Conservation (phyloP, 1,140 invertebrate species). For the Caenorhabditis remanei region DNA sequence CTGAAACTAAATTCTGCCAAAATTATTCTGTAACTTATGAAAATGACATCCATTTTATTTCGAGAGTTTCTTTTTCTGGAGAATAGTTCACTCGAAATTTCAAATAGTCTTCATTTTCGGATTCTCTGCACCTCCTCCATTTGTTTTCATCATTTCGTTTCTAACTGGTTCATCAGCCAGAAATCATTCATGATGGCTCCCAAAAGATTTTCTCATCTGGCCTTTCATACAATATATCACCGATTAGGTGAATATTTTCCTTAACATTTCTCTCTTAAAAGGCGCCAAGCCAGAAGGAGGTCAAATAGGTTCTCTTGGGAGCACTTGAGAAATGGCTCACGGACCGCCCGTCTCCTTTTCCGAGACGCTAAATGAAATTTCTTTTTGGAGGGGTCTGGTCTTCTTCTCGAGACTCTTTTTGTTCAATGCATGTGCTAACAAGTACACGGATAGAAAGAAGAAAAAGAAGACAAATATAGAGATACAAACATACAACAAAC, state of each 20-base stretch:
- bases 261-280: neutral
- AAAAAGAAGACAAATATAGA: constrained; percentile 21
- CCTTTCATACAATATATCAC: neutral
- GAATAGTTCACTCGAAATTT: too few species aligned
- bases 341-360: neutral
- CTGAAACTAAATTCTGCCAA: too few species aligned
- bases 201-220: neutral
- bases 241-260: constrained; percentile 20
- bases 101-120: too few species aligned
- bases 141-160: too few species aligned
- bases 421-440: constrained; percentile 49
- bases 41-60: too few species aligned
- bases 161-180: too few species aligned
- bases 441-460: constrained; percentile 31
- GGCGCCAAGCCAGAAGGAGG: neutral
- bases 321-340: constrained; percentile 11
- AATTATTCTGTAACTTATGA: too few species aligned
- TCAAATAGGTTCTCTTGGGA: constrained; percentile 35
- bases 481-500: constrained; percentile 26
- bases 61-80: too few species aligned
- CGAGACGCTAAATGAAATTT: constrained; percentile 50
- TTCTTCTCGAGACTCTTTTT: constrained; percentile 34
- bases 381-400: neutral
- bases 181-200: too few species aligned
- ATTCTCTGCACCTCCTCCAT: too few species aligned